Conservation (phyloP, 2,888 invertebrate genomes). For the Limnephilus marmoratus region DNA sequence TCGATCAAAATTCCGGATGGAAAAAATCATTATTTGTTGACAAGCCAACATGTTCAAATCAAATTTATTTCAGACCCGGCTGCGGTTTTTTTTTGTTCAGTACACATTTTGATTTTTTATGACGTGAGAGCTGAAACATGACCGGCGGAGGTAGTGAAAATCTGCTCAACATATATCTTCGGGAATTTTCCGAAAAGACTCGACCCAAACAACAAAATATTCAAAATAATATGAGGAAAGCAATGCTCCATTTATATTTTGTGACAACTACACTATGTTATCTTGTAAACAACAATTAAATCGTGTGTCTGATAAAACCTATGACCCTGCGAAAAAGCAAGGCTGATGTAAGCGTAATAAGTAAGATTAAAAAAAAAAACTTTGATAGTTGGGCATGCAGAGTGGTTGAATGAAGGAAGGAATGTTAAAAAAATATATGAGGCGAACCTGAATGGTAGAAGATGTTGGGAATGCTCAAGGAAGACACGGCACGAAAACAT, state of each 20-base stretch:
- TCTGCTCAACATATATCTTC: neutral
- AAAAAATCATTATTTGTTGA: constrained; percentile 17
- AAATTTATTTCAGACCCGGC: constrained; percentile 10
- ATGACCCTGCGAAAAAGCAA: too few species aligned
- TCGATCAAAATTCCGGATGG: neutral
- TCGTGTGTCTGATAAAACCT: too few species aligned
- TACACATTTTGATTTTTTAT: neutral
- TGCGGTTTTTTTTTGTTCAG: neutral
- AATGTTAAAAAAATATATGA: too few species aligned
- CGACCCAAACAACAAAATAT: neutral
- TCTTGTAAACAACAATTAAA: neutral
- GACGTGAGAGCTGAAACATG: constrained; percentile 11
- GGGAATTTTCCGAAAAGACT: neutral
- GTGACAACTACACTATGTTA: neutral
- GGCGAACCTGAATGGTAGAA: too few species aligned
- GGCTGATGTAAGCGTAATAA: too few species aligned
- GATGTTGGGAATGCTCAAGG: too few species aligned
- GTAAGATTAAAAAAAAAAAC: too few species aligned
- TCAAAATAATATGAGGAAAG: neutral
- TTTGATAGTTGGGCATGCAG: too few species aligned
- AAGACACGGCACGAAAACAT: too few species aligned
- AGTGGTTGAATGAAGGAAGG: too few species aligned
- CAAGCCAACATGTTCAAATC: neutral
- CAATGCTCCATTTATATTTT: neutral
- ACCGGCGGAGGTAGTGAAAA: neutral